Conservation (phyloP, 2,888 invertebrate species). For the Tenthredo mesomela region DNA sequence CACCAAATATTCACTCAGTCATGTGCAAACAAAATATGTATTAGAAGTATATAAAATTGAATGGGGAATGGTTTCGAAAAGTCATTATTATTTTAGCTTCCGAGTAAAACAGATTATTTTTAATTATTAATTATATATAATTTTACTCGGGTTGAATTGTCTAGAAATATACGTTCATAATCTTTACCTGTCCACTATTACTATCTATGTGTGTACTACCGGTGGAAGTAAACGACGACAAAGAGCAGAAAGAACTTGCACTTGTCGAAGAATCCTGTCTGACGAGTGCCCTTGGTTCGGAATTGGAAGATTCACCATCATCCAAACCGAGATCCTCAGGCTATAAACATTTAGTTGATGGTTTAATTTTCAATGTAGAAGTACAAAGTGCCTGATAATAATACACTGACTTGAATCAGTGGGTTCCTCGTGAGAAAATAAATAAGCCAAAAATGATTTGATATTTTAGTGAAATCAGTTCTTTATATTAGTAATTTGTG, state of each 20-base stretch:
- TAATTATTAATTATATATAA: too few relatives aligned
- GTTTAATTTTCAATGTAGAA: conserved; percentile 16
- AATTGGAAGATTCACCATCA: conserved; percentile 13
- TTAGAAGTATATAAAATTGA: neutral
- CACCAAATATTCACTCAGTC: neutral
- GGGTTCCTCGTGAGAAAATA: too few relatives aligned
- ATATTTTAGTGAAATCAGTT: neutral
- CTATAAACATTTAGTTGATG: neutral
- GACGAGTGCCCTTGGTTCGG: too few relatives aligned
- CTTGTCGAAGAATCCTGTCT: too few relatives aligned
- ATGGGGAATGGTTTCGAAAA: neutral
- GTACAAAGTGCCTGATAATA: neutral
- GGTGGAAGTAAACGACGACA: neutral
- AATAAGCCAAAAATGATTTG: neutral
- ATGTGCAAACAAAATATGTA: neutral
- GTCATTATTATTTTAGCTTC: neutral
- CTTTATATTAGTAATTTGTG: too few relatives aligned
- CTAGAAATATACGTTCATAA: neutral
- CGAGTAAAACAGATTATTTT: too few relatives aligned
- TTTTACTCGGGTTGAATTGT: neutral
- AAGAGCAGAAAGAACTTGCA: neutral
- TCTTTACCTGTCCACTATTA: conserved; percentile 1
- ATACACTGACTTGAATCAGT: too few relatives aligned
- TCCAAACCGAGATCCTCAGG: conserved; percentile 8
- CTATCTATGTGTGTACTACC: neutral